phyloP scores from a whole-genome alignment of 2,888 invertebrate species.

The Ormyrus thymus region DNA sequence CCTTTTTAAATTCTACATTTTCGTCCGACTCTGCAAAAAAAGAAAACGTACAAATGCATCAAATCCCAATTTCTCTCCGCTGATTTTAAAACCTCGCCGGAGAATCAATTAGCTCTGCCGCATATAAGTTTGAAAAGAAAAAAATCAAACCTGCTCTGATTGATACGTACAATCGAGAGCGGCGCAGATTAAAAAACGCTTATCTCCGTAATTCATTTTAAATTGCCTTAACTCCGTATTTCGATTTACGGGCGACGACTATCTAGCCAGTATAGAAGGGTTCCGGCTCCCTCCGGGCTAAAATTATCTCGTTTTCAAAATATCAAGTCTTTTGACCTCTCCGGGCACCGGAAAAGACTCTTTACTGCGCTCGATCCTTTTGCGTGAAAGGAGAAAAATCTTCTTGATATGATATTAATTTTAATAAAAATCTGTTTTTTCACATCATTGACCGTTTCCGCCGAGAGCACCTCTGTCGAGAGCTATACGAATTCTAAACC shows the following conservation, averaged over 20 bases:
- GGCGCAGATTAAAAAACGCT: constrained; percentile 18
- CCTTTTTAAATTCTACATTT: too few species aligned
- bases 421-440: too few species aligned
- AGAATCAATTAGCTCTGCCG: too few species aligned
- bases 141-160: constrained; percentile 21
- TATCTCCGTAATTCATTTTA: constrained; percentile 30
- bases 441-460: too few species aligned
- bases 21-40: too few species aligned
- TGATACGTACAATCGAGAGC: constrained; percentile 7
- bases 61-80: background rate
- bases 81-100: too few species aligned
- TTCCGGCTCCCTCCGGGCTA: background rate
- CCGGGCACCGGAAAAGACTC: background rate
- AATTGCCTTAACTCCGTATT: constrained; percentile 22
- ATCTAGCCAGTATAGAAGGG: constrained; percentile 11
- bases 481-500: too few species aligned
- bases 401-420: background rate
- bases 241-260: constrained; percentile 27
- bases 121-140: background rate
- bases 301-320: constrained; percentile 35
- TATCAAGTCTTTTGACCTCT: constrained; percentile 18
- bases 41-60: too few species aligned
- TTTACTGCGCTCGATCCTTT: background rate
- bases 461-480: too few species aligned
- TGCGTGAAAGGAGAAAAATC: background rate